A percentile compares a stretch with the other conserved stretches of the same genome.
Evolutionary conservation across 2,888 invertebrate species (phyloP).

Genomic region (Apotomis turbidana): DNA sequence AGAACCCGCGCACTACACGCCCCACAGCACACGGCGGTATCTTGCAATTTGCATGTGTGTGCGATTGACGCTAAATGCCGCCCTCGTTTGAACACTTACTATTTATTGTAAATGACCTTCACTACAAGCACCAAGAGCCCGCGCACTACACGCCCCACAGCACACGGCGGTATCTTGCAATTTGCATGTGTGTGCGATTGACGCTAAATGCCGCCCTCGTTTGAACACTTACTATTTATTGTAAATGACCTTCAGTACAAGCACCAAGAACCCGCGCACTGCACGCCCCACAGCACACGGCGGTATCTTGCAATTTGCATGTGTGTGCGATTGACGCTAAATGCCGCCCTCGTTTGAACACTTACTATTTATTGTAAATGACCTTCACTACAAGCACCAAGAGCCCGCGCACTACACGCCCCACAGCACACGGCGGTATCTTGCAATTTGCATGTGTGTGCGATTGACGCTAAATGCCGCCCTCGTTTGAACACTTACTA

Average conservation of each 20-base stretch:
- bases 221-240: conserved; percentile 80
- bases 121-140: conserved; percentile 57
- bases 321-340: conserved; percentile 51
- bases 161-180: conserved; percentile 78
- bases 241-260: conserved; percentile 45
- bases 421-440: conserved; percentile 79
- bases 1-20: conserved; percentile 52
- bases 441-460: conserved; percentile 76
- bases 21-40: conserved; percentile 79
- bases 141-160: conserved; percentile 63
- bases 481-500: conserved; percentile 69
- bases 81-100: conserved; percentile 69
- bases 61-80: conserved; percentile 47
- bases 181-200: conserved; percentile 68
- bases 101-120: conserved; percentile 64
- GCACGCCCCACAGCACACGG: conserved; percentile 76
- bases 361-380: conserved; percentile 73
- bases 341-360: conserved; percentile 60
- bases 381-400: conserved; percentile 57
- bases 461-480: conserved; percentile 47
- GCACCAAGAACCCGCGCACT: conserved; percentile 57
- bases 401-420: conserved; percentile 51
- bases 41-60: conserved; percentile 77
- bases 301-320: conserved; percentile 80
- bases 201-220: conserved; percentile 46